These are phyloP conservation scores for Apeira syringaria DNA, from an alignment of 2,888 invertebrate species.

Conservation along the genomic window DNA sequence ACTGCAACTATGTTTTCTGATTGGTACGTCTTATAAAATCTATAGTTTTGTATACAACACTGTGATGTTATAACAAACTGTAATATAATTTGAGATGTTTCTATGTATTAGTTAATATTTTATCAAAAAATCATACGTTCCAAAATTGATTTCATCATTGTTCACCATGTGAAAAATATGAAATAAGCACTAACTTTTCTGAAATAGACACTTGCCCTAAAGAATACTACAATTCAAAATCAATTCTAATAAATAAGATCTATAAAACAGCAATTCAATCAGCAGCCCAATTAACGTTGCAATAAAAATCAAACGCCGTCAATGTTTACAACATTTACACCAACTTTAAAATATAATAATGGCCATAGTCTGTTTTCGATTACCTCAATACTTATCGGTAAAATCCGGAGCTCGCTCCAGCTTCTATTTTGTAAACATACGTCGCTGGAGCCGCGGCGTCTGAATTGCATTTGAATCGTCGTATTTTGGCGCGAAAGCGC, in stretches of 20 bases:
- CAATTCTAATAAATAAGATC: slow-evolving; percentile 4
- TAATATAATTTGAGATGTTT: too few species aligned
- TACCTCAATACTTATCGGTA: slow-evolving; percentile 20
- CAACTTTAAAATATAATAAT: slow-evolving; percentile 21
- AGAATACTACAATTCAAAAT: too few species aligned
- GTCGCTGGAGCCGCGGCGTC: slow-evolving; percentile 20
- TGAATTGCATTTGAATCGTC: slow-evolving; percentile 24
- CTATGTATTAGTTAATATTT: too few species aligned
- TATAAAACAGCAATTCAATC: slow-evolving; percentile 6
- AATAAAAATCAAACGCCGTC: slow-evolving; percentile 16
- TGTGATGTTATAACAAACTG: too few species aligned
- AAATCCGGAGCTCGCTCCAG: slow-evolving; percentile 30
- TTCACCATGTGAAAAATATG: too few species aligned
- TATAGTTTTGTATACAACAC: too few species aligned
- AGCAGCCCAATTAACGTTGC: slow-evolving; percentile 13
- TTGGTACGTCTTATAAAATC: too few species aligned
- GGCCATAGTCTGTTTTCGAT: slow-evolving; percentile 28
- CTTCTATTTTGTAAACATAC: slow-evolving; percentile 43
- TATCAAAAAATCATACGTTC: too few species aligned
- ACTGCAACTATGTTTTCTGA: too few species aligned
- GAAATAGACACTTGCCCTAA: too few species aligned
- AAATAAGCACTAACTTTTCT: too few species aligned
- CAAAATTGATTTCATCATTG: too few species aligned
- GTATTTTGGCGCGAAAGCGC: slow-evolving; percentile 23
- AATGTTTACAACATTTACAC: slow-evolving; percentile 17